Evolutionary conservation across 2,113 vertebrate genomes (phyloP).

Genomic region (Aviceda subcristata): DNA sequence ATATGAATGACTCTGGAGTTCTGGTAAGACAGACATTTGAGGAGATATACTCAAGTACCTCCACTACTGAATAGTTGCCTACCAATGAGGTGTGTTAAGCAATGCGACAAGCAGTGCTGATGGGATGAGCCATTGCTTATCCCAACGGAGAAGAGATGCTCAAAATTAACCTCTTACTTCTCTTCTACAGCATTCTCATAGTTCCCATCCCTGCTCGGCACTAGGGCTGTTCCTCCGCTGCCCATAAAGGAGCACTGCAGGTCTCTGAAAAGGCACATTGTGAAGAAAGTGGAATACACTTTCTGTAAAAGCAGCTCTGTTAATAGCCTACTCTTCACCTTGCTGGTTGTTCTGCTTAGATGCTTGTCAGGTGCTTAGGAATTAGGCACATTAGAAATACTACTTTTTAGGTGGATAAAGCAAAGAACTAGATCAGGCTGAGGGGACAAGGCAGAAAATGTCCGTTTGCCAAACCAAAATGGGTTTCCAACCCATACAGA

Average conservation of each 20-base stretch:
- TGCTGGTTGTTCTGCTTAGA: constrained; percentile 56
- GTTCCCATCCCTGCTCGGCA: neutral
- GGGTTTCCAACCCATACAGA: constrained; percentile 42
- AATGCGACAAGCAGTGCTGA: neutral
- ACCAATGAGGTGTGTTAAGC: neutral
- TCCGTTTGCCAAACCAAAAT: constrained; percentile 52
- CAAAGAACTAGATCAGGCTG: constrained; percentile 60
- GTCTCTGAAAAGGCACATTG: constrained; percentile 65
- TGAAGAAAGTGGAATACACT: neutral
- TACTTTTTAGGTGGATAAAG: neutral
- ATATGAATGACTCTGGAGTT: neutral
- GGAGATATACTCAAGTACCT: neutral
- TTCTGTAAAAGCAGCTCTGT: neutral
- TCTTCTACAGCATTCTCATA: neutral
- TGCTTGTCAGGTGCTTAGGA: constrained; percentile 11
- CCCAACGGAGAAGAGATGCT: neutral
- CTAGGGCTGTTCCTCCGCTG: neutral
- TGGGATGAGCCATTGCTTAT: neutral
- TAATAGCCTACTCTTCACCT: neutral
- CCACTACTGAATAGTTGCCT: neutral
- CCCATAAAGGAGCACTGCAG: neutral
- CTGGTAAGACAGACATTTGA: neutral
- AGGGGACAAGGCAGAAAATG: constrained; percentile 54
- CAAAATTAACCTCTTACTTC: constrained; percentile 19
- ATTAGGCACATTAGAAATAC: neutral